Percentiles rank a stretch among this genome's conserved stretches.
Evolutionary conservation across 2,113 vertebrate genomes (phyloP).

Genomic region (Ailurus styani): DNA sequence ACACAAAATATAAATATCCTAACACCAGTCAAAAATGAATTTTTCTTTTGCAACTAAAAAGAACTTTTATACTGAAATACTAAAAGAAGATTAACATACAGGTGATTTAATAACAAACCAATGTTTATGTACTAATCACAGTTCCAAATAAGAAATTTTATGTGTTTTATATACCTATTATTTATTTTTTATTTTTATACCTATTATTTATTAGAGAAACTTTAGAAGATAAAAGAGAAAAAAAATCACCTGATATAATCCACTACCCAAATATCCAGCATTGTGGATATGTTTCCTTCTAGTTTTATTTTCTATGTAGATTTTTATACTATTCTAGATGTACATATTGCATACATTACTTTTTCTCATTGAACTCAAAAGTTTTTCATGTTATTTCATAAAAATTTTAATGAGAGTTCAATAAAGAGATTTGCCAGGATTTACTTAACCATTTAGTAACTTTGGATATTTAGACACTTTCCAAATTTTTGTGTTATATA

Average conservation of each 20-base stretch:
- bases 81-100: not conserved
- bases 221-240: not conserved
- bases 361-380: conserved; percentile 13
- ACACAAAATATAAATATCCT: not conserved
- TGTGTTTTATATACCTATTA: not conserved
- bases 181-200: not conserved
- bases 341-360: not conserved
- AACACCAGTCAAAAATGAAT: conserved; percentile 3
- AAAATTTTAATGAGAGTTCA: not conserved
- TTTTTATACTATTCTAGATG: not conserved
- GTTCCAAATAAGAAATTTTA: not conserved
- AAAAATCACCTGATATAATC: not conserved
- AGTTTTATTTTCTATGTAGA: not conserved
- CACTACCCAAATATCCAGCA: not conserved
- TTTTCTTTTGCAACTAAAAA: conserved; percentile 30
- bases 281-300: not conserved
- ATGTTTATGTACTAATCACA: not conserved
- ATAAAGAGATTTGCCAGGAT: not conserved
- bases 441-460: not conserved
- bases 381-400: not conserved
- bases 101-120: not conserved
- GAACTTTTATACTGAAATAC: conserved; percentile 22
- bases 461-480: not conserved
- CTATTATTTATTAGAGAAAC: not conserved
- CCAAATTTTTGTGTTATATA: not conserved